Evolutionary conservation across 1,140 invertebrate genomes (phyloP), one percentile per base, ranked within the genome.

Genomic region (Tetramorium simillimum): DNA sequence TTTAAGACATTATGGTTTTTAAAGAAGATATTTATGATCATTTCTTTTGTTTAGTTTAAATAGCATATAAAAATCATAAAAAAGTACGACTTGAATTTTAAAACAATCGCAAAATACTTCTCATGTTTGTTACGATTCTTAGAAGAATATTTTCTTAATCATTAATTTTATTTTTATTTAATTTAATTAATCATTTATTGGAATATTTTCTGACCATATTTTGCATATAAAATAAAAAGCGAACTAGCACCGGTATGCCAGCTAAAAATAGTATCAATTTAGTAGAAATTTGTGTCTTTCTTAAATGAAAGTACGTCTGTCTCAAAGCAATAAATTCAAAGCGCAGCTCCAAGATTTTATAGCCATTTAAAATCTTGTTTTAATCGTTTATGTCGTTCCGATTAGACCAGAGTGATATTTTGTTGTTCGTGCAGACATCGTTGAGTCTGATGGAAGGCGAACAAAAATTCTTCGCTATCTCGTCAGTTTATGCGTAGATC

Each of bases 401-500:
- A 21, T n/a, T 14, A 33, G 18, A 16, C 12, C 0, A 46, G 18
- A 46, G 3, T 33, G 4, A 81, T 69, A 10, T 69, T 70, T 53
- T 81, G 63, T 81, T 24, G 5, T 28, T 72, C 49, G 18, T 4
- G 18, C 21, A 5, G 5, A 14, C 28, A 37, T 10, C 24, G 21
- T 75, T 16, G 16, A 49, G 12, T 1, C 14, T 28, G 40, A 21
- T 24, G 12, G 12, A 14, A n/a, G n/a, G 14, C 33, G 77, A 63
- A 53, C 77, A 80, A 53, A 67, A 67, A 80, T 80, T 67, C 46
- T 14, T 67, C 28, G 14, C 21, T 28, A 37, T 24, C 28, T 14
- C 21, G 24, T 10, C 14, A 37, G 43, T 76, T 62, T 58, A 33
- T 33, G 12, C 86, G n/a, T 33, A 21, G 65, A 72, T 85, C 86